Percentiles rank a stretch among this genome's conserved stretches.
Conservation (phyloP, 1,140 invertebrate species). For the Drosophila athabasca region DNA sequence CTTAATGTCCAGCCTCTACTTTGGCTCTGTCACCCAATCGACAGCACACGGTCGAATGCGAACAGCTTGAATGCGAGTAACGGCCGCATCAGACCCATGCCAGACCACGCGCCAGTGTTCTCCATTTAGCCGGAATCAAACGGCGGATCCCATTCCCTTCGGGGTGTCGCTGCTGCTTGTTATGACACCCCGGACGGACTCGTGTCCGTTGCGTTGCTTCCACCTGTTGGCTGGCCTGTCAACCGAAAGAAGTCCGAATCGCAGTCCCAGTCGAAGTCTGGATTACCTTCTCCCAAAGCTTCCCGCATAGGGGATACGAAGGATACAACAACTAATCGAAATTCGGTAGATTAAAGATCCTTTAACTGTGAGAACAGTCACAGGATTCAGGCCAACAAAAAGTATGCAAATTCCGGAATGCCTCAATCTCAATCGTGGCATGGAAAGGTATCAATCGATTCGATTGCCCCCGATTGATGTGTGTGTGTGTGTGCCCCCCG, state of each 20-base stretch:
- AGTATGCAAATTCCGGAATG: too few species aligned
- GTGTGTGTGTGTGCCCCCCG: too few species aligned
- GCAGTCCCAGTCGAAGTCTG: background rate
- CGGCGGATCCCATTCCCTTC: constrained; percentile 4
- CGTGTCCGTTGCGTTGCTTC: constrained; percentile 1
- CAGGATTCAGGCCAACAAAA: too few species aligned
- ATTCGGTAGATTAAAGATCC: too few species aligned
- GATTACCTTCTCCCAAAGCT: background rate
- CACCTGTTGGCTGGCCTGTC: constrained; percentile 47
- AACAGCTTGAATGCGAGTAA: constrained; percentile 67
- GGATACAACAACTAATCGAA: too few species aligned
- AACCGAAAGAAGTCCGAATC: too few species aligned
- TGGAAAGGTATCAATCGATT: too few species aligned
- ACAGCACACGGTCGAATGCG: constrained; percentile 50
- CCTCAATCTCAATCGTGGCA: too few species aligned
- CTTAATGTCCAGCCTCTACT: constrained; percentile 42
- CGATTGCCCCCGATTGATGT: too few species aligned
- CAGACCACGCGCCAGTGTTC: too few species aligned
- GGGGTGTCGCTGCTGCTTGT: constrained; percentile 20
- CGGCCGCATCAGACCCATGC: constrained; percentile 12
- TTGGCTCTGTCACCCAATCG: constrained; percentile 49
- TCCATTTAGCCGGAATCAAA: constrained; percentile 26
- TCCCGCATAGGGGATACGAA: too few species aligned
- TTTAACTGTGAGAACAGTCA: too few species aligned
- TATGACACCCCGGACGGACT: constrained; percentile 27